phyloP scores from a whole-genome alignment of 2,797 vertebrate genomes.

The Sus cebifrons region DNA sequence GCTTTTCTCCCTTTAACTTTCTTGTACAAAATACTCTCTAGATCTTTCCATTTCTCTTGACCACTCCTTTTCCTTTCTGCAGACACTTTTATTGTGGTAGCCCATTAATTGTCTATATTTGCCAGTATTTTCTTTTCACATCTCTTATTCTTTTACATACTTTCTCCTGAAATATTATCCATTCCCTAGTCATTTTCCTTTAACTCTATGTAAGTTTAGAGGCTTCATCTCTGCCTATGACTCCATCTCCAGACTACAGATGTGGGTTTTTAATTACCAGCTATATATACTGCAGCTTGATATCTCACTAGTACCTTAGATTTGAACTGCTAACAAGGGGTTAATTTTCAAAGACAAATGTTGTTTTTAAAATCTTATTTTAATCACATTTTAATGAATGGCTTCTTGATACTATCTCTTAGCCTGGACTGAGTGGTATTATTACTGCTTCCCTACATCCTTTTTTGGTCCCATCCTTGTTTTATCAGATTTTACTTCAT shows the following conservation, averaged over 20 bases:
- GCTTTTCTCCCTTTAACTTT: not conserved
- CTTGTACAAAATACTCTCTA: not conserved
- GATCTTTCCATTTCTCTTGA: not conserved
- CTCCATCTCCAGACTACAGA: not conserved
- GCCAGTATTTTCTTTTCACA: not conserved
- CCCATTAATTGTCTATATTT: not conserved
- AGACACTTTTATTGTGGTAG: not conserved
- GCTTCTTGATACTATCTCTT: not conserved
- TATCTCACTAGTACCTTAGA: not conserved
- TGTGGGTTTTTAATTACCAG: not conserved
- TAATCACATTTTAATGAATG: not conserved
- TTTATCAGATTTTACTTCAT: not conserved
- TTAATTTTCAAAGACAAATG: not conserved
- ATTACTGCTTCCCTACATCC: fast-evolving
- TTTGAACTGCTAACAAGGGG: not conserved
- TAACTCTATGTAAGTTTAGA: not conserved
- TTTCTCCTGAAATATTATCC: not conserved
- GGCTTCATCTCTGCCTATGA: not conserved
- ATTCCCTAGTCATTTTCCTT: not conserved
- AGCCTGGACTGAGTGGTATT: not conserved
- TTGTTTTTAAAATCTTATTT: not conserved
- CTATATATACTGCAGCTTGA: not conserved
- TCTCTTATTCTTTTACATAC: not conserved
- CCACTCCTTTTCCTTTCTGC: not conserved
- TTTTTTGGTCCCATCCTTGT: not conserved